phyloP scores from a whole-genome alignment of 2,797 vertebrate species.

The Cuculus canorus region DNA sequence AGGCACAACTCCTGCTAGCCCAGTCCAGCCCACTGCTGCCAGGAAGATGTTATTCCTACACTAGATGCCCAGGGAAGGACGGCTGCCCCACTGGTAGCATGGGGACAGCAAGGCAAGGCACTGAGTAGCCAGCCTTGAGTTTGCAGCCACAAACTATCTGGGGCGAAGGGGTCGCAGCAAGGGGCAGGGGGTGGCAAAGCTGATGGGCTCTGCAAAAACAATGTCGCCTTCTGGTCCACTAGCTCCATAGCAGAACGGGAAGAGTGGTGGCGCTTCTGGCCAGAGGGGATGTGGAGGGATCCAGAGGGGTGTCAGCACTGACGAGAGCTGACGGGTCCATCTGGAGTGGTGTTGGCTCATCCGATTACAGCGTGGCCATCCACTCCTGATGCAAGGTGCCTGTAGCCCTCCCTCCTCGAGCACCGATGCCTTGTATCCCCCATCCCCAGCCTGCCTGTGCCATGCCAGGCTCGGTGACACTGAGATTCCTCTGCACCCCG shows the following conservation, averaged over 20 bases:
- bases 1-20: not conserved
- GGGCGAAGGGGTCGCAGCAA: not conserved
- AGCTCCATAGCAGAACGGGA: not conserved
- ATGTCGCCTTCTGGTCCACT: not conserved
- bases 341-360: not conserved
- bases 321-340: constrained; percentile 47
- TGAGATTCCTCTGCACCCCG: not conserved
- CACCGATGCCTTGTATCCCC: not conserved
- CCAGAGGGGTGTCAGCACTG: not conserved
- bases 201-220: not conserved
- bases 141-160: not conserved
- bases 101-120: not conserved
- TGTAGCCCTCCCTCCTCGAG: rapidly evolving
- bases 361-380: not conserved
- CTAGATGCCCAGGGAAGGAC: not conserved
- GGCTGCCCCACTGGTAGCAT: not conserved
- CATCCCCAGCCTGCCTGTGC: not conserved
- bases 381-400: rapidly evolving
- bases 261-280: not conserved
- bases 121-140: rapidly evolving
- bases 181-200: not conserved
- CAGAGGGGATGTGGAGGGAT: not conserved
- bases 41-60: rapidly evolving
- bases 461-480: not conserved
- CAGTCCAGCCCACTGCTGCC: not conserved